Evolutionary conservation across 2,797 vertebrate species (phyloP).

Genomic region (Typhlichthys eigenmanni): DNA sequence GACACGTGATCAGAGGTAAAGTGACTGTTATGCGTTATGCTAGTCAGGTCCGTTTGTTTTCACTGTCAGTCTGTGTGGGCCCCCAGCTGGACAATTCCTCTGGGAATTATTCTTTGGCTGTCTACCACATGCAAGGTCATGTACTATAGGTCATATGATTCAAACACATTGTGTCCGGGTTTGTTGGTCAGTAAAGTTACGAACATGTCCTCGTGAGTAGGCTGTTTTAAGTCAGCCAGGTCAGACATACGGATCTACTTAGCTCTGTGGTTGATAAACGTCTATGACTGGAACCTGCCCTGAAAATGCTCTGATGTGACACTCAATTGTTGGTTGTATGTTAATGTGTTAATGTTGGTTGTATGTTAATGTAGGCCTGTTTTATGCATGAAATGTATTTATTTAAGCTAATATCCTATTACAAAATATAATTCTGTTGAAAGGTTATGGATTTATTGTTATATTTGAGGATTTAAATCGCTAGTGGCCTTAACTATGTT

Average conservation of each 20-base stretch:
- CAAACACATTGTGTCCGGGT: background rate
- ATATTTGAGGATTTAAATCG: too few relatives aligned
- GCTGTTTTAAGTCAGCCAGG: background rate
- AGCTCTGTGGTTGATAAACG: background rate
- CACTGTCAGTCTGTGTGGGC: conserved; percentile 33
- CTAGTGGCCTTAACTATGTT: too few relatives aligned
- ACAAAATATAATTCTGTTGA: background rate
- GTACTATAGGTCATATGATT: conserved; percentile 4
- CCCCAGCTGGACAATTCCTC: conserved; percentile 49
- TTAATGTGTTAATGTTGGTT: too few relatives aligned
- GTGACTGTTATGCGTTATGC: conserved; percentile 47
- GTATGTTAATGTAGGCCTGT: too few relatives aligned
- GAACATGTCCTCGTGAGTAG: background rate
- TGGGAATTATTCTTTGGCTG: conserved; percentile 42
- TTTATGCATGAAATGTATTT: too few relatives aligned
- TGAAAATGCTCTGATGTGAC: too few relatives aligned
- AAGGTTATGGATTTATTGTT: too few relatives aligned
- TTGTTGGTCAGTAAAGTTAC: background rate
- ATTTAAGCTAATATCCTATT: background rate
- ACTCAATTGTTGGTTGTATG: too few relatives aligned
- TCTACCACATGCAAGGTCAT: conserved; percentile 14
- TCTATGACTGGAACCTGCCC: too few relatives aligned
- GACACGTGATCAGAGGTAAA: conserved; percentile 47
- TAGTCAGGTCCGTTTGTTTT: conserved; percentile 49
- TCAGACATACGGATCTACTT: conserved; percentile 8